Evolutionary conservation across 1,140 invertebrate genomes (phyloP).

Genomic region (Papilio polytes): DNA sequence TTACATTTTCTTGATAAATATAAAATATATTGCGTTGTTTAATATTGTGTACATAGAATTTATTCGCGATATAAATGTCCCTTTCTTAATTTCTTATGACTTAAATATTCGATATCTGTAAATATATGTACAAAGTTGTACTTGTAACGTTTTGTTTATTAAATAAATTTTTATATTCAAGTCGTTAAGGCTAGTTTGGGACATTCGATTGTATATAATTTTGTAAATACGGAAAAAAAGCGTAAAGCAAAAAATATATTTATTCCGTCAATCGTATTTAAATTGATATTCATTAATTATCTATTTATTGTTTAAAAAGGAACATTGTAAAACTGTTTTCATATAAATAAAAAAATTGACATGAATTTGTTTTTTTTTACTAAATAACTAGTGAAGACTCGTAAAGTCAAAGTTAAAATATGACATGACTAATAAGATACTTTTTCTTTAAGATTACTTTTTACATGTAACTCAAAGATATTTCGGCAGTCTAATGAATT

Average conservation of each 20-base stretch:
- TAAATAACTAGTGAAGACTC: too few species aligned
- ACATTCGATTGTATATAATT: slow-evolving; percentile 70
- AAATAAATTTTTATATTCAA: slow-evolving; percentile 67
- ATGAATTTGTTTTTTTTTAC: slow-evolving; percentile 30
- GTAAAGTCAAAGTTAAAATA: too few species aligned
- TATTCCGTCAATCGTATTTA: slow-evolving; percentile 76
- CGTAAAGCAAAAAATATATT: slow-evolving; percentile 72
- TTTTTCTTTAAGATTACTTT: too few species aligned
- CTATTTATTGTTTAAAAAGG: slow-evolving; percentile 79
- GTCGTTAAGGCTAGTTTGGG: slow-evolving; percentile 53
- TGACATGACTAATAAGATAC: too few species aligned
- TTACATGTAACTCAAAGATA: too few species aligned
- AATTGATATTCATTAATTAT: slow-evolving; percentile 70
- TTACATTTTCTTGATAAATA: slow-evolving; percentile 42
- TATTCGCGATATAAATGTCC: slow-evolving; percentile 31
- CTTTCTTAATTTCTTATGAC: slow-evolving; percentile 18
- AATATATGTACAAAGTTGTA: slow-evolving; percentile 74
- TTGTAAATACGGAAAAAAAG: slow-evolving; percentile 66
- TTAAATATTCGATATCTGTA: slow-evolving; percentile 51
- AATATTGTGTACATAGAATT: slow-evolving; percentile 36
- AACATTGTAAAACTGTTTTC: slow-evolving; percentile 81
- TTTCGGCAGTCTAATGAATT: too few species aligned
- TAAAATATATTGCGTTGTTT: slow-evolving; percentile 37
- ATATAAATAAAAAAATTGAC: slow-evolving; percentile 75
- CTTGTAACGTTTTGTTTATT: slow-evolving; percentile 56